Base-by-base conservation (phyloP, 1,140 invertebrate species). In the Neodiprion lecontei region DNA sequence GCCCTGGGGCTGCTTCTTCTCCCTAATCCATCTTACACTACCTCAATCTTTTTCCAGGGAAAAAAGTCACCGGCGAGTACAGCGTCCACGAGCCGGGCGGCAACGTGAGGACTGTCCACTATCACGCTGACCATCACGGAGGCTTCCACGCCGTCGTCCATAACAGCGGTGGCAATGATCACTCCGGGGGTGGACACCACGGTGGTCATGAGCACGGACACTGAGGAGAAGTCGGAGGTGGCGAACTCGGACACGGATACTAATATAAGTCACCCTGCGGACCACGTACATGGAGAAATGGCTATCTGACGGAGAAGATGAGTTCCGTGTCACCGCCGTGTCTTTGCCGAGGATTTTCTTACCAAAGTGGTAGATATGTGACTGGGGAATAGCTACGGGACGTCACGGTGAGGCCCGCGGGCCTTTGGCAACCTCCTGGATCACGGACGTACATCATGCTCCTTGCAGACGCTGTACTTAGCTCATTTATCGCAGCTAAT, bases 131-230 rank as follows among this genome's bases (percentile, higher is more conserved):
- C 76, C 81, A 80, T 48, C 78, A 84, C 10, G 80, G 80, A 10
- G 85, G 84, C 28, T 86, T 86, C 74, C 79, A 82, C 67, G 84
- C 84, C 0, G 78, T 84, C 23, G 81, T 86, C 28, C 74, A 83
- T 40, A 84, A 89, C 76, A 85, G 90, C 48, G 90, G 90, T 48
- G 79, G 80, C 9, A 85, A 80, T 21, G 79, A 83, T 70, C 82
- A 82, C 70, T 83, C 79, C 5, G 72, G 75, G 28, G 76, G 78
- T 9, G 67, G 67, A 12, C 14, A 23, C 14, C 17, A 47, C 17
- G 17, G 40, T 17, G 14, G 23, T 11, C 14, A 23, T 17, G 14
- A 9, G 14, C 14, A 23, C 11, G 67, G 67, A 17, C 67, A 69
- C 9, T 10, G 67, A 47, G 67, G 23, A 11, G 17, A 2, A 12